Evolutionary conservation across 2,797 vertebrate species (phyloP).

Genomic region (Sphaeramia orbicularis): DNA sequence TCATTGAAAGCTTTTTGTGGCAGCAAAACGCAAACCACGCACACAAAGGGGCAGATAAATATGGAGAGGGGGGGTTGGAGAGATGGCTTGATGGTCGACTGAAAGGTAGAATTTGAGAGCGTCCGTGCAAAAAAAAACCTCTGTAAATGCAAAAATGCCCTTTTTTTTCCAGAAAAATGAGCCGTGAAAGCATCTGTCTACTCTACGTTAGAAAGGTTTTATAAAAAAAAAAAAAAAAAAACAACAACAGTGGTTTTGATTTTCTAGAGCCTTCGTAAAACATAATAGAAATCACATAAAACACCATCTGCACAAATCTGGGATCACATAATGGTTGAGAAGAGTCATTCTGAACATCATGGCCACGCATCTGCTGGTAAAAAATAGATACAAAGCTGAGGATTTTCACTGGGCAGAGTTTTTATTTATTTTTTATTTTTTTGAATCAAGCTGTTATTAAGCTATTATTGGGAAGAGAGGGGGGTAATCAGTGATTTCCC

Average conservation of each 20-base stretch:
- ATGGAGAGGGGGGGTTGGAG: conserved; percentile 1
- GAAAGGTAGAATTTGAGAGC: conserved; percentile 19
- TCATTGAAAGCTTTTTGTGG: conserved; percentile 13
- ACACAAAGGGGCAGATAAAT: background rate
- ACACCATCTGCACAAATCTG: background rate
- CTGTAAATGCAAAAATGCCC: conserved; percentile 7
- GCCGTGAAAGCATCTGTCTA: too few species aligned
- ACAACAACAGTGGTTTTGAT: background rate
- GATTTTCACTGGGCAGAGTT: conserved; percentile 1
- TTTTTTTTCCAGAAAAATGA: background rate
- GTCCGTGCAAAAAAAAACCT: conserved; percentile 8
- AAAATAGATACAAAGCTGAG: conserved; percentile 12
- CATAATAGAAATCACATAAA: background rate
- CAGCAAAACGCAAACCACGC: conserved; percentile 1
- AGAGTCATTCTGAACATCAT: background rate
- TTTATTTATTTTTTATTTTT: background rate
- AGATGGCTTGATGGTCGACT: conserved; percentile 2
- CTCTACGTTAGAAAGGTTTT: background rate
- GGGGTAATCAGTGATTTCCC: conserved; percentile 29
- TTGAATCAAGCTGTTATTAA: conserved; percentile 21
- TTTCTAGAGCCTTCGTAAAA: background rate
- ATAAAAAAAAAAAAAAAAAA: background rate
- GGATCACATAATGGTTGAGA: background rate
- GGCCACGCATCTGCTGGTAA: background rate
- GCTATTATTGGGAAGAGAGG: background rate